Evolutionary conservation across 2,797 vertebrate genomes (phyloP), one percentile per base, ranked within the genome.

Genomic region (Odontamblyopus rebecca): DNA sequence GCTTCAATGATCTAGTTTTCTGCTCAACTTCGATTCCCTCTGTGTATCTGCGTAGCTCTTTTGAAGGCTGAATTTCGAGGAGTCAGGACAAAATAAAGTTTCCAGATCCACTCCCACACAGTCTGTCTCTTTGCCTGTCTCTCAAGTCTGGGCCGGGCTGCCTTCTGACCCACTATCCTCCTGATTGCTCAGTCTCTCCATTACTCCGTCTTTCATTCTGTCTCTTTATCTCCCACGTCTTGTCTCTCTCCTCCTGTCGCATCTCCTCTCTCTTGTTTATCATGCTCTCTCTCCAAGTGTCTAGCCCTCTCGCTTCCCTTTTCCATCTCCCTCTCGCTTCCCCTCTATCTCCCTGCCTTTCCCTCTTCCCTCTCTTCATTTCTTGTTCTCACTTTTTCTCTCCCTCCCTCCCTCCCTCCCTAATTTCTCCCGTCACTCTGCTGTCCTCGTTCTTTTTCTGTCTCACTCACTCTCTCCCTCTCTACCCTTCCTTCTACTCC

Each of bases 141-240:
- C 74, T 72, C 74, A 71, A 62, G 82, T 83, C 80, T 80, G 73
- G 83, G 86, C 84, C 79, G 70, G 80, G 75, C 83, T 84, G 86
- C 83, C 60, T 82, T 50, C 86, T 83, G 86, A 87, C 80, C 85
- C 78, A 79, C 86, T 86, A 78, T 91, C 86, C 81, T 83, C 80
- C 80, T 87, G 88, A 89, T 88, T 89, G 82, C 82, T 1, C 77
- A 62, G 75, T 62, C 70, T 74, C 78, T 73, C 35, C 59, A 67
- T 75, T 63, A 60, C 65, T 68, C 72, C 67, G 76, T 27, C n/a
- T 57, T 12, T 27, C 26, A 27, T 27, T 27, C 26, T 27, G 23
- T 26, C 6, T 75, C 78, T 74, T 27, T 64, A 66, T 78, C 68
- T 62, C 64, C 67, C 72, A 67, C 78, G 23, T 8, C 7, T 9